Evolutionary conservation across 2,888 invertebrate species (phyloP), one percentile per base, ranked within the genome.

Genomic region (Spilosoma lubricipeda): DNA sequence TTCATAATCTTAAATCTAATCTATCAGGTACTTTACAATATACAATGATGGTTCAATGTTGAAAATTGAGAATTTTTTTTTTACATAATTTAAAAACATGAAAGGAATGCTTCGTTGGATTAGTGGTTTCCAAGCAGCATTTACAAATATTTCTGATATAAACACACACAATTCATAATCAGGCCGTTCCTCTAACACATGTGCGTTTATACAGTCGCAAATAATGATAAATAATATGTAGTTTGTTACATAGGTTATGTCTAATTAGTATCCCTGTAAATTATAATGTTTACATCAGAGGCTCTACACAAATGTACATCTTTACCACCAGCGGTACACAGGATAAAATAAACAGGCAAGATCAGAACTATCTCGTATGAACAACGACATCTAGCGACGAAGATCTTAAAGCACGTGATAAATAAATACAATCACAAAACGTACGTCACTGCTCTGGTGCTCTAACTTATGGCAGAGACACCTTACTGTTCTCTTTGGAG

Each of bases 21-120:
- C 88, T 92, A 92, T 93, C 93, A 93, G 93, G 93, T 93, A 93
- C 93, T 89, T 92, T 90, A 90, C 88, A 90, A 89, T 90, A 90
- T 90, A 90, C 89, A 89, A 89, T 85, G 86, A 84, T 86, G 85
- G 80, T 77, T 86, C 82, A 85, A 85, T 83, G 83, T 82, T 81
- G 68, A 76, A 72, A 80, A 82, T 77, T 77, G 74, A 75, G 67
- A 78, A 74, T 79, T 7, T 7, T 82, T 82, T 81, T 7, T 82
- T 82, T 81, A 81, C 73, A 75, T 80, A 87, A 88, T 89, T 87
- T 88, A 89, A 87, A 86, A 88, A 87, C 85, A 84, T 68, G 75
- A 36, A 82, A 80, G 84, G 84, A 89, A 88, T 87, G 85, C 85
- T 85, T 85, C 64, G 27, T 85, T 86, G 88, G 88, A 86, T 88